Base-by-base conservation (phyloP, 1,140 invertebrate genomes). In the Zaprionus lachaisei region DNA sequence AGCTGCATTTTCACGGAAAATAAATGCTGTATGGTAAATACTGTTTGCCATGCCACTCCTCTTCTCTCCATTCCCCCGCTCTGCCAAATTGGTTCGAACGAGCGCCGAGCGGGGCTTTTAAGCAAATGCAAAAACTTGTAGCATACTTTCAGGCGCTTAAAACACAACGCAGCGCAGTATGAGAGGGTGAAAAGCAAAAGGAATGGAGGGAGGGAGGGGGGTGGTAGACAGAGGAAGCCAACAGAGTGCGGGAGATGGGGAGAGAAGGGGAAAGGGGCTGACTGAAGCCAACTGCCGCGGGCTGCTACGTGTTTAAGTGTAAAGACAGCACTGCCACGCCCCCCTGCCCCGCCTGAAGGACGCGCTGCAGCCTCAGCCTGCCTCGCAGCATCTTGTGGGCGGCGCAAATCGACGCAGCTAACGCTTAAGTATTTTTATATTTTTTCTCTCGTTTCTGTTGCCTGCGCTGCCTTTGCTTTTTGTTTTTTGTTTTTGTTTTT, bases 301-400 rank as follows among this genome's bases (percentile, higher is more conserved):
- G 83, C 79, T 76, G 63, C 64, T 86, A 85, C 82, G 82, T 85
- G 82, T 85, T 85, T 79, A 81, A 85, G 82, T 85, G 82, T 85
- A 79, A 85, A 85, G 83, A 83, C 85, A 79, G 49, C 79, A 76
- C 6, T 58, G 82, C 71, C 82, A 84, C 82, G 81, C 81, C 81
- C 60, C 60, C 67, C 72, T 28, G 12, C 15, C 15, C 41, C 17
- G 41, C 17, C 68, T 38, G 22, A 31, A 38, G 57, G 14, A 56
- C 26, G 56, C 44, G 60, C 77, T 20, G 38, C 57, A 54, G 37
- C 57, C 26, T 11, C n/a, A 38, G 57, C 44, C n/a, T 60, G 57
- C 55, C 24, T 28, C n/a, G 34, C 51, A 28, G 61, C 61, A 22
- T 75, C 66, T 79, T 75, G 72, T 71, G 77, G 72, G 77, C 67